Evolutionary conservation across 2,113 vertebrate species (phyloP), one percentile per base, ranked within the genome.

Genomic region (Sander vitreus): DNA sequence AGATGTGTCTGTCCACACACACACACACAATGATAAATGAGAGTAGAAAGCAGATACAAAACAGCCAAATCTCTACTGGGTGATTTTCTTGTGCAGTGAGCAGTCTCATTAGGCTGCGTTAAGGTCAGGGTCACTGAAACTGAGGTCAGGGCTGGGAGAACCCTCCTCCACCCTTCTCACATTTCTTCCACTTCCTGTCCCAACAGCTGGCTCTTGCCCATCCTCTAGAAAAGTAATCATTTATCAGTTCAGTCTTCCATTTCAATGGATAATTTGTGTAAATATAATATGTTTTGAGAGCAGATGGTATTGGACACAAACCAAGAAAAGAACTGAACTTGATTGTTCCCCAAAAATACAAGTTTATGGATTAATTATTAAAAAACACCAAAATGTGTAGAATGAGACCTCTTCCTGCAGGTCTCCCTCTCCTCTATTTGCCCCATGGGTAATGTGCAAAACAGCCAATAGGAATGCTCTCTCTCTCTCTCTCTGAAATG

Each of bases 121-220:
- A 76, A 80, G 57, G 36, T 78, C 79, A 60, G 43, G 65, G 57
- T 83, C 84, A 67, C 55, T 67, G 78, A 77, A 68, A 58, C 50
- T 0, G 74, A 71, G 88, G 88, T 92, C 91, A 92, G 55, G 62
- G 45, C 65, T 11, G 16, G 45, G 68, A 65, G 39, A 85, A 62
- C 79, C 63, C 71, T 39, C 70, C 4, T 75, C 71, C 73, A 62
- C 30, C 47, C 78, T 78, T 90, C 89, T 88, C 91, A 91, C 81
- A 76, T 78, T 62, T 78, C 50, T 58, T 81, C 64, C 64, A 87
- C 80, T 92, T 93, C 87, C 89, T 89, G 74, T 84, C 80, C 39
- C 19, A 73, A 33, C 80, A 88, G 77, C 66, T 70, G 76, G 33
- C 48, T 81, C 51, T 30, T 63, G 54, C 30, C 64, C 39, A 36